Percentiles rank a stretch among this genome's conserved stretches.
Conservation (phyloP, 2,113 vertebrate genomes). For the Spizaetus ornatus region DNA sequence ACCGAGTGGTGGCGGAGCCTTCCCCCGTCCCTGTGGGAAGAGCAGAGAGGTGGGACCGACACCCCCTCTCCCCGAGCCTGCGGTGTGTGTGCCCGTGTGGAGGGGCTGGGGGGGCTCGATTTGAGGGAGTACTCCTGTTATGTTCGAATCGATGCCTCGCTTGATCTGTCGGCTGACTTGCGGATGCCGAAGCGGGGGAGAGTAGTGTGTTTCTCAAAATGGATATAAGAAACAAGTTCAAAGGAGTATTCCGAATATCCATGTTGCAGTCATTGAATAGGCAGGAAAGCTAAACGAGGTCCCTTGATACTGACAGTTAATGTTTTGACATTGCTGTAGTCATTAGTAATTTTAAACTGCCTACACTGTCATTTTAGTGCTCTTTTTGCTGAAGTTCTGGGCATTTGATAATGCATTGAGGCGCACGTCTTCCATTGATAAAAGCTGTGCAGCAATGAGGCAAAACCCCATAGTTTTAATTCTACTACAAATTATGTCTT, state of each 20-base stretch:
- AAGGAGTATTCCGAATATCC: accelerated
- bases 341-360: not conserved
- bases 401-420: not conserved
- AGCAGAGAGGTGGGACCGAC: too few species aligned
- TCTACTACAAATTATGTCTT: not conserved
- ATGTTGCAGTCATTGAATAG: accelerated
- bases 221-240: accelerated
- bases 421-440: not conserved
- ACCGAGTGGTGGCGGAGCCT: not conserved
- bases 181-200: accelerated
- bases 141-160: accelerated
- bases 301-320: not conserved
- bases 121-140: not conserved
- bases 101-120: too few species aligned
- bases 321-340: not conserved
- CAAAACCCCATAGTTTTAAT: not conserved
- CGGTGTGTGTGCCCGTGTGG: too few species aligned
- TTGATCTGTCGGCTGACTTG: accelerated
- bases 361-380: not conserved
- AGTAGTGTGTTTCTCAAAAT: not conserved
- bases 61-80: too few species aligned
- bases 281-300: not conserved
- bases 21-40: not conserved
- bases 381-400: not conserved
- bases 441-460: not conserved